Base-by-base conservation (phyloP, 2,113 vertebrate species). In the Pica pica region DNA sequence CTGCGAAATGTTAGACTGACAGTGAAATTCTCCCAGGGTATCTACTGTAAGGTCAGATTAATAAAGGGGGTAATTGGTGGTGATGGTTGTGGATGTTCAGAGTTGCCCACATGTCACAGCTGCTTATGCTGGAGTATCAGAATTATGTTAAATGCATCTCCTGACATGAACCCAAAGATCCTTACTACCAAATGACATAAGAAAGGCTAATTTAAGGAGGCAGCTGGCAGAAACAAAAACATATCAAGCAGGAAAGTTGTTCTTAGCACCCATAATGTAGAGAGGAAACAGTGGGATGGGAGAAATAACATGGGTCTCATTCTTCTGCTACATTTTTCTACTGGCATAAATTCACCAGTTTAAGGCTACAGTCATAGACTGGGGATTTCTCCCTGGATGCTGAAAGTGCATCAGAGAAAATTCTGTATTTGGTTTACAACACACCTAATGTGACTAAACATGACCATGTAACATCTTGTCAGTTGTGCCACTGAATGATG, bases 61-160 rank as follows among this genome's bases (percentile, higher is more conserved):
- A 96, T 95, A 96, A 95, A 83, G 73, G 46, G 53, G 55, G 35
- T 95, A 97, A 97, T 95, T 94, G 93, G 77, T 95, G 94, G 53
- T 96, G 96, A 97, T 95, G 91, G 85, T 84, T 97, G 90, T 83
- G 83, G 91, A 90, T 93, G 94, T 96, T 95, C 75, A 86, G 81
- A 92, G 87, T 86, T 94, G 91, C 87, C 81, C 94, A 68, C 83
- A 80, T 60, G 87, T 86, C 86, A 95, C 42, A 70, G 80, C 57
- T 79, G 89, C 87, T 96, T 93, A 92, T 65, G 46, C 30, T 83
- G 59, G 83, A 95, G 56, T 87, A 92, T 60, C 68, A 91, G 70
- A 88, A 87, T 35, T 39, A 30, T 64, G 83, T 94, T 95, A 73
- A 89, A 95, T 83, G 85, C 70, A 74, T 71, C 82, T 96, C 71